These are phyloP conservation scores for Digitonthophagus gazella DNA, from an alignment of 2,888 invertebrate genomes.

Conservation along the genomic window DNA sequence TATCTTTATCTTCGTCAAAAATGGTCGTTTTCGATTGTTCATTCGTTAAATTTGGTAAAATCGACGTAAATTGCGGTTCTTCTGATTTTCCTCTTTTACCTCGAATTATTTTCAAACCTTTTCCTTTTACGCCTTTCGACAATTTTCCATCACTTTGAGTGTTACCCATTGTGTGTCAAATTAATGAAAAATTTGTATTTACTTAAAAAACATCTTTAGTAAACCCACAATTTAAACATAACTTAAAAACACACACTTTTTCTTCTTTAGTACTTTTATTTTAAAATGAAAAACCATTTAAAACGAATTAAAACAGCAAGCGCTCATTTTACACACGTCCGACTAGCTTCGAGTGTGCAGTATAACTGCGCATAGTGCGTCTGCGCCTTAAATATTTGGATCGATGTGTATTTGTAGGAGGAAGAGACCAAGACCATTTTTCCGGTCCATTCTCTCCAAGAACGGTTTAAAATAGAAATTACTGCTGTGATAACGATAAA, in stretches of 20 bases:
- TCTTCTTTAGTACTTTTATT: no score
- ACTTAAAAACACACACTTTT: no score
- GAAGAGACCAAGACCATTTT: no score
- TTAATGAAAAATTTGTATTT: background rate
- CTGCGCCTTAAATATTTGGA: background rate
- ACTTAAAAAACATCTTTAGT: background rate
- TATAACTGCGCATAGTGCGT: background rate
- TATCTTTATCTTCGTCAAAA: conserved; percentile 19
- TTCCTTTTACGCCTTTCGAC: conserved; percentile 55
- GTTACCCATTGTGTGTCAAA: conserved; percentile 55
- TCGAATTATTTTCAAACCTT: conserved; percentile 57
- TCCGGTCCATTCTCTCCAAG: no score
- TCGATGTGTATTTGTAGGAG: background rate
- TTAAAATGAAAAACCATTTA: no score
- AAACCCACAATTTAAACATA: no score
- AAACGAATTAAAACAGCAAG: no score
- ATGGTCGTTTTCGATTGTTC: conserved; percentile 14
- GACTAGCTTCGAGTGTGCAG: background rate
- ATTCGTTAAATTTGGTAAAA: conserved; percentile 39
- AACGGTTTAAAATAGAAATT: no score
- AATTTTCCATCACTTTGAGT: conserved; percentile 56
- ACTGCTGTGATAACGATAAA: no score
- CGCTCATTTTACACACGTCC: background rate
- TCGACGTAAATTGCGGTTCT: conserved; percentile 41
- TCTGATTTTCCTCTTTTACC: conserved; percentile 47